Conservation (phyloP, 1,140 invertebrate species). For the Anoplolepis gracilipes region DNA sequence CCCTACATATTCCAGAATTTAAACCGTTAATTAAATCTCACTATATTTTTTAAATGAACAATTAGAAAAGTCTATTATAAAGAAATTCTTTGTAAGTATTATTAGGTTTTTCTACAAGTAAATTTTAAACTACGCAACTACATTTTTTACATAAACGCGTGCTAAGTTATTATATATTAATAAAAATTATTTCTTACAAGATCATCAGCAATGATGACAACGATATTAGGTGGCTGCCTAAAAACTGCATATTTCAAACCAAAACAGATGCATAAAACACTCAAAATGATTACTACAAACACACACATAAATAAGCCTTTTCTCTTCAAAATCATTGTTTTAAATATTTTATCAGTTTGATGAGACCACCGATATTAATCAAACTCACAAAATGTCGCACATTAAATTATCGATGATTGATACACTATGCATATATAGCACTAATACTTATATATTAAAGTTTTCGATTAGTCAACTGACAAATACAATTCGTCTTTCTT, state of each 20-base stretch:
- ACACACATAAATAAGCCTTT: background rate
- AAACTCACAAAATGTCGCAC: background rate
- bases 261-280: background rate
- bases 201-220: conserved; percentile 88
- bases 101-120: no score
- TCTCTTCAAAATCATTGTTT: background rate
- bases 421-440: background rate
- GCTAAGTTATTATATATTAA: background rate
- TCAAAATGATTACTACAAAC: background rate
- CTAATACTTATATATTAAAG: background rate
- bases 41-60: background rate
- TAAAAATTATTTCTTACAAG: conserved; percentile 82
- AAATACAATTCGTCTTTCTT: no score
- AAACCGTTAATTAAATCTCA: background rate
- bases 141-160: no score
- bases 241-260: background rate
- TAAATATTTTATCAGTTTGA: background rate
- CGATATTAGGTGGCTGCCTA: conserved; percentile 83
- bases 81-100: background rate
- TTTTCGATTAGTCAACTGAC: background rate
- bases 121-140: no score
- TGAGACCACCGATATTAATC: background rate
- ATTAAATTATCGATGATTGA: background rate
- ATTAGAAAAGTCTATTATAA: background rate
- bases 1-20: background rate